Evolutionary conservation across 2,888 invertebrate genomes (phyloP).

Genomic region (Scaptomyza reducta): DNA sequence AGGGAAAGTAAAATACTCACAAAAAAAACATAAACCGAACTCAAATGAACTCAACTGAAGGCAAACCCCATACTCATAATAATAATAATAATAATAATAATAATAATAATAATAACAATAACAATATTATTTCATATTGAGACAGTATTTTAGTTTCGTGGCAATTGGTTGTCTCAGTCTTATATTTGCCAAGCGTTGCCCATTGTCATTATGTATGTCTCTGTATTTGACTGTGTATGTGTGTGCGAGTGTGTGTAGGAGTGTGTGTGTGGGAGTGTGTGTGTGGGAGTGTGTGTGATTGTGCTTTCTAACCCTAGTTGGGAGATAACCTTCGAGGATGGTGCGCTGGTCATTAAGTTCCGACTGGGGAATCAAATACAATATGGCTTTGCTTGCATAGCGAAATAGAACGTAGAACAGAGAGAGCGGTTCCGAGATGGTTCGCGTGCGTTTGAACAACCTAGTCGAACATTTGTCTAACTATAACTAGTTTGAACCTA

Average conservation of each 20-base stretch:
- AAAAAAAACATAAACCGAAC: slow-evolving; percentile 17
- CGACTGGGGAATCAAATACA: too few relatives aligned
- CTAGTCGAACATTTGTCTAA: not conserved
- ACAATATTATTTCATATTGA: slow-evolving; percentile 44
- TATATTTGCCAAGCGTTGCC: slow-evolving; percentile 56
- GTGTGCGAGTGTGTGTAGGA: not conserved
- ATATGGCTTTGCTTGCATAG: not conserved
- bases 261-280: not conserved
- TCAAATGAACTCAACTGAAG: slow-evolving; percentile 11
- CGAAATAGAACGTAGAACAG: not conserved
- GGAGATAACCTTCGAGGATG: slow-evolving; percentile 1
- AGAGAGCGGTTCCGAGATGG: too few relatives aligned
- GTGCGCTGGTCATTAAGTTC: not conserved
- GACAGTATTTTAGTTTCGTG: slow-evolving; percentile 73
- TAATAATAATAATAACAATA: not conserved
- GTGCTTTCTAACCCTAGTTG: slow-evolving; percentile 10
- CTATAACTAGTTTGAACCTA: too few relatives aligned
- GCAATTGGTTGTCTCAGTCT: slow-evolving; percentile 48
- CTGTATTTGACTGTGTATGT: not conserved
- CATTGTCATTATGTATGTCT: slow-evolving; percentile 27
- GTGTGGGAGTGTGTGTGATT: not conserved
- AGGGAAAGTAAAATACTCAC: slow-evolving; percentile 13
- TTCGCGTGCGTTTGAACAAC: not conserved
- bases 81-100: slow-evolving; percentile 32
- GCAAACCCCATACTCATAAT: slow-evolving; percentile 27